Percentiles rank a stretch among this genome's conserved stretches.
These are phyloP conservation scores for Zaprionus ghesquierei DNA, from an alignment of 1,140 invertebrate species.

Conservation along the genomic window DNA sequence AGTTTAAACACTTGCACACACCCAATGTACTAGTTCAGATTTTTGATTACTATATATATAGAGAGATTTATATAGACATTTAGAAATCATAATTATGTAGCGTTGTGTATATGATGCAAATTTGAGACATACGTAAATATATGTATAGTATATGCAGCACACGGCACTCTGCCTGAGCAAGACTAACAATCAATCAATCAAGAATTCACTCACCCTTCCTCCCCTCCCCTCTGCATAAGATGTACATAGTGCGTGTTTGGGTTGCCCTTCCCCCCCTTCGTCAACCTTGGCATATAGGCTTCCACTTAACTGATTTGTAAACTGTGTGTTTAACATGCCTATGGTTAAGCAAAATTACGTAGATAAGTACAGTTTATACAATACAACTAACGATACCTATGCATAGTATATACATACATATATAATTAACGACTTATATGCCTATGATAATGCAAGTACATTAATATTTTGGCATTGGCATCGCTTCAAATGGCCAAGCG, in stretches of 20 bases:
- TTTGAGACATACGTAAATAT: constrained; percentile 14
- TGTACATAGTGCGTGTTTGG: constrained; percentile 19
- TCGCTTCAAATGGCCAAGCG: constrained; percentile 7
- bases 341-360: not conserved
- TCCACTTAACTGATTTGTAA: constrained; percentile 9
- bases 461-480: constrained; percentile 28
- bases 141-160: not conserved
- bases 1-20: not conserved
- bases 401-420: constrained; percentile 19
- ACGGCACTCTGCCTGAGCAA: not conserved
- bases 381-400: constrained; percentile 20
- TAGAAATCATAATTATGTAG: not conserved
- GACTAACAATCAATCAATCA: constrained; percentile 1
- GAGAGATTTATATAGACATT: not conserved
- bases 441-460: constrained; percentile 23
- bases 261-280: not conserved
- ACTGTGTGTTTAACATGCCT: constrained; percentile 15
- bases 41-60: not conserved
- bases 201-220: not conserved
- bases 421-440: constrained; percentile 15
- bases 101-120: not conserved
- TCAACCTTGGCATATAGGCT: too few relatives aligned
- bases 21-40: not conserved
- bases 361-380: constrained; percentile 27
- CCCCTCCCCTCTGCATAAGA: not conserved